Evolutionary conservation across 2,113 vertebrate genomes (phyloP).

Genomic region (Aspiorhynchus laticeps): DNA sequence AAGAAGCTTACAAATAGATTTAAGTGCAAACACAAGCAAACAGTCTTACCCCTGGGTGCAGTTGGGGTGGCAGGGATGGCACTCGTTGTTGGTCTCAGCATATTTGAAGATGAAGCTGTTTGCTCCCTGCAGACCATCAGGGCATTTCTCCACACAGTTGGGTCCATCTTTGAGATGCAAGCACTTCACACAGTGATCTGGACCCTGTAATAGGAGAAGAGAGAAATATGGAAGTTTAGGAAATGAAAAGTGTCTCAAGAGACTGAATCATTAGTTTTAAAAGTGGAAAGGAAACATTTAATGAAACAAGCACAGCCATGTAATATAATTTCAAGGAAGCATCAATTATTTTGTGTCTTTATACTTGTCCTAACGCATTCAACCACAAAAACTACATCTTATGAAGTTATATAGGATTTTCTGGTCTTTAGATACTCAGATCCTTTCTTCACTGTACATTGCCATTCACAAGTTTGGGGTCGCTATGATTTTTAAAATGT

Average conservation of each 20-base stretch:
- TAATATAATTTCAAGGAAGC: not conserved
- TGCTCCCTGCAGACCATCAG: slow-evolving; percentile 93
- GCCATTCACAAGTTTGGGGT: no score
- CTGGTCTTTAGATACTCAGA: not conserved
- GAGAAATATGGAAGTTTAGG: not conserved
- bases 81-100: slow-evolving; percentile 91
- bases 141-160: slow-evolving; percentile 96
- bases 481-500: no score
- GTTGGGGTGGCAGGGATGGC: slow-evolving; percentile 93
- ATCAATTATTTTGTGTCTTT: not conserved
- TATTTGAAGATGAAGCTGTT: slow-evolving; percentile 98
- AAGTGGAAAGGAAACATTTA: not conserved
- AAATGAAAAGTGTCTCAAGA: not conserved
- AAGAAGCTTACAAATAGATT: slow-evolving; percentile 11
- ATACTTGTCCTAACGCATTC: not conserved
- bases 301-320: not conserved
- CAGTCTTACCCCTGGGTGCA: slow-evolving; percentile 95
- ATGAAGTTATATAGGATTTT: not conserved
- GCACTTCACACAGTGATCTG: slow-evolving; percentile 86
- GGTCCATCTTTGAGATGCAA: slow-evolving; percentile 61
- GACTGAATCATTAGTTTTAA: not conserved
- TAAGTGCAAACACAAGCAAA: slow-evolving; percentile 7
- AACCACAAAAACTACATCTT: not conserved
- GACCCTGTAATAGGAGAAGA: slow-evolving; percentile 71
- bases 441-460: not conserved